Base-by-base conservation (phyloP, 2,797 vertebrate genomes). In the Hylomyscus alleni region DNA sequence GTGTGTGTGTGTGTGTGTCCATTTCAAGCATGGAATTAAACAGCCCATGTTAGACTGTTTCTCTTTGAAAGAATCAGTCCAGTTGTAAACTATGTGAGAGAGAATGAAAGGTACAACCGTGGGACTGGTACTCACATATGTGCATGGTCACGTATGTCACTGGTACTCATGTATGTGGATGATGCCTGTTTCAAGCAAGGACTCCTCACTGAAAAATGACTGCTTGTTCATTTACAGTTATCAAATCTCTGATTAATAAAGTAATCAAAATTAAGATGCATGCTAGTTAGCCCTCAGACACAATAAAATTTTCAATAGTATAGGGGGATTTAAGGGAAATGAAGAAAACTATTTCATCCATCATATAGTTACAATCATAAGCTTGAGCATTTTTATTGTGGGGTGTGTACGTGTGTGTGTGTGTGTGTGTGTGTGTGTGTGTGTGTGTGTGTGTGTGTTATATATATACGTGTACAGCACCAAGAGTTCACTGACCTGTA, bases 31-130 rank as follows among this genome's bases (percentile, higher is more conserved):
- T 40, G 37, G 80, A 85, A 80, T 29, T 13, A 88, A 82, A 75
- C 40, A 56, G 3, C 44, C 22, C 58, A 67, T 9, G 37, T 78
- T 60, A 82, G 22, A 82, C 69, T 69, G 8, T 44, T 40, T 69
- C 54, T 78, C 69, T 91, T 90, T 95, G 82, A 87, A 80, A 81
- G 65, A 80, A 3, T n/a, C 9, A 19, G 88, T 90, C 22, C 65
- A 69, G 40, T 2, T 89, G 19, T 50, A 92, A 77, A 84, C 76
- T 72, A 1, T 67, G 40, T 54, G 2, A 1, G 24, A n/a, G 31
- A 69, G 19, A 95, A 47, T 19, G 13, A 92, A 96, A 90, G 19
- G 19, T 24, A 47, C 0, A 81, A 47, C 3, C 19, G 31, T 82
- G 19, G 8, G 26, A 83, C 58, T 65, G 24, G 13, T 93, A n/a